These are phyloP conservation scores for Muscicapa comitata DNA, from an alignment of 2,797 vertebrate species.

Conservation along the genomic window DNA sequence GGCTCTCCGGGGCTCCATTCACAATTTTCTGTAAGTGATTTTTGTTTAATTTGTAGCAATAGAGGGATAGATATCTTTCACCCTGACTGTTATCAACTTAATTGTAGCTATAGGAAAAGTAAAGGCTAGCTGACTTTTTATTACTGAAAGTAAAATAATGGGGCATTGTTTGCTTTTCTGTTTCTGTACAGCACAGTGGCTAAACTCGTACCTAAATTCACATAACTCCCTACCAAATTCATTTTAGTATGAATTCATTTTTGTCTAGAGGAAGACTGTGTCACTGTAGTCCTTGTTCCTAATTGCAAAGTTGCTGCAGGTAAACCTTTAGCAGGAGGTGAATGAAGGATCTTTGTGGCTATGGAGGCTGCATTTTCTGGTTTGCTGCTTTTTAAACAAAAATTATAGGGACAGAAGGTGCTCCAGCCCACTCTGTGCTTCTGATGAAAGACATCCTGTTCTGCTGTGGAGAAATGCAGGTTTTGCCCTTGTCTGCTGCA, in stretches of 20 bases:
- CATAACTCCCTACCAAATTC: not conserved
- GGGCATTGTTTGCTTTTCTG: not conserved
- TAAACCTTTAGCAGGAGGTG: not conserved
- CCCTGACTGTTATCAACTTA: conserved; percentile 1
- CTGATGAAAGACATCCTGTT: not conserved
- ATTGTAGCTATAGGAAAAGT: conserved; percentile 27
- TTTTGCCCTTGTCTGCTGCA: not conserved
- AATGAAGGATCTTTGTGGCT: not conserved
- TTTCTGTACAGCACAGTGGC: not conserved
- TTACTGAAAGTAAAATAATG: not conserved
- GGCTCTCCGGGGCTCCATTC: conserved; percentile 37
- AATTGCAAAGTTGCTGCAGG: not conserved
- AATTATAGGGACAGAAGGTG: not conserved
- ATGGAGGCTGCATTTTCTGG: not conserved
- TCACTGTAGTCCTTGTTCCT: not conserved
- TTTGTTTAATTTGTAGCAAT: conserved; percentile 52
- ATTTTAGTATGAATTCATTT: not conserved
- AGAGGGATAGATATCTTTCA: conserved; percentile 7
- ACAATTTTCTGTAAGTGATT: conserved; percentile 46
- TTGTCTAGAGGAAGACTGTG: not conserved
- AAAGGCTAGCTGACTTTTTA: not conserved
- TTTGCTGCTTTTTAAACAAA: not conserved
- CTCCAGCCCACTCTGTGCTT: not conserved
- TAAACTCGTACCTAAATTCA: not conserved
- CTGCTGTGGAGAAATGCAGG: not conserved